Evolutionary conservation across 2,113 vertebrate species (phyloP).

Genomic region (Gobius niger): DNA sequence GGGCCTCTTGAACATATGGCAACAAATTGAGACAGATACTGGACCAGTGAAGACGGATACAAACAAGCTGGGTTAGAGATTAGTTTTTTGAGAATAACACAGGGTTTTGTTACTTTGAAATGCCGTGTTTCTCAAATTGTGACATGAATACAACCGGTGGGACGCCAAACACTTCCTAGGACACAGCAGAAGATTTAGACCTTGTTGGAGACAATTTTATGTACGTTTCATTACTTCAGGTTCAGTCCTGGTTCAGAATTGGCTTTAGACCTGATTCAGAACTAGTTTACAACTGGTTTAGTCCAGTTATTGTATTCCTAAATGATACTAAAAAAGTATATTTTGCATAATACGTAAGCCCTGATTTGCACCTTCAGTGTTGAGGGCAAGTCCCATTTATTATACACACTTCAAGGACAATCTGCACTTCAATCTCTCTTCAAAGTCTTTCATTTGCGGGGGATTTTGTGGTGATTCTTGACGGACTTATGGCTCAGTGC

Average conservation of each 20-base stretch:
- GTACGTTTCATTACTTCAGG: too few species aligned
- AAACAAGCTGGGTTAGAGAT: background rate
- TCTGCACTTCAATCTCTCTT: conserved; percentile 32
- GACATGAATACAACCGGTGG: too few species aligned
- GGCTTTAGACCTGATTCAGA: too few species aligned
- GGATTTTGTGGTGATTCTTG: conserved; percentile 42
- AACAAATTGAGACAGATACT: conserved; percentile 14
- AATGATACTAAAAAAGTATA: too few species aligned
- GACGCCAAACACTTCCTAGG: too few species aligned
- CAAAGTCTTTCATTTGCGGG: conserved; percentile 50
- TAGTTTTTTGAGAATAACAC: background rate
- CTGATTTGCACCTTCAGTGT: background rate
- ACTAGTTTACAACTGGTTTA: too few species aligned
- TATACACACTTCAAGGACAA: conserved; percentile 21
- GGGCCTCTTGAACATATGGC: conserved; percentile 9
- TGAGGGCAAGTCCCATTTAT: conserved; percentile 18
- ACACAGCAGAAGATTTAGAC: too few species aligned
- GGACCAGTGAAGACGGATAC: background rate
- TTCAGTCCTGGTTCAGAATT: too few species aligned
- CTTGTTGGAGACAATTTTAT: too few species aligned
- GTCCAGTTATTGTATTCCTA: too few species aligned
- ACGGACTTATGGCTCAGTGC: conserved; percentile 18
- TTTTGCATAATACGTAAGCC: background rate
- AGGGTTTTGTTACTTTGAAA: background rate
- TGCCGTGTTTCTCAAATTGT: background rate